Base-by-base conservation (phyloP, 2,888 invertebrate species). In the Oligia latruncula region DNA sequence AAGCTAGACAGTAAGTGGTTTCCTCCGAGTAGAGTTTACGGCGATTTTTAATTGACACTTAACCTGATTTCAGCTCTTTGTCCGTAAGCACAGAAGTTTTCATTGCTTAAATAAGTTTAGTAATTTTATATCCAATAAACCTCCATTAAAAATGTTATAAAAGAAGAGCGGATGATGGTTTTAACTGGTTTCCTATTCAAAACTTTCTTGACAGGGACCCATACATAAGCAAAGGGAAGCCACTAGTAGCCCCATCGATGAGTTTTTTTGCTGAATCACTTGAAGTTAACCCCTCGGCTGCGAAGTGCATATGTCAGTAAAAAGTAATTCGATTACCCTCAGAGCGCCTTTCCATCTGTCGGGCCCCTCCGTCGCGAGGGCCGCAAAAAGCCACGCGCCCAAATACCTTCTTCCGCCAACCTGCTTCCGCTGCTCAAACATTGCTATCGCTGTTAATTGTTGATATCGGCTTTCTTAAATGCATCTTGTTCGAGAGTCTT, bases 351-450 rank as follows among this genome's bases (percentile, higher is more conserved):
- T 93, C 93, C 95, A 94, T 94, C 95, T 94, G 95, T 92, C 93
- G 90, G 92, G 91, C 94, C 81, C 94, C 93, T 92, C 89, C 81
- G 83, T 82, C 82, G 87, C 83, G 82, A 82, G 86, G 86, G 86
- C 84, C 89, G 92, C 93, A 94, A 95, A 95, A 96, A 95, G 94
- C 92, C 94, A 94, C 93, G 93, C 93, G 92, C 91, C 92, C 89
- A 90, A 90, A 90, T 89, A 90, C 88, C 92, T 91, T 89, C 94
- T 95, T 95, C 95, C 95, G 93, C 92, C 93, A 95, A 94, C 93
- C 94, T 94, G 95, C 93, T 95, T 95, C 96, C 95, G 95, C 92
- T 87, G 80, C 89, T 84, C 88, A 87, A 85, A 90, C 88, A 88
- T 79, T 83, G 80, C 86, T 85, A 87, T 86, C 84, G 89, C 66